phyloP scores from a whole-genome alignment of 2,113 vertebrate genomes.

The Ranitomeya variabilis region DNA sequence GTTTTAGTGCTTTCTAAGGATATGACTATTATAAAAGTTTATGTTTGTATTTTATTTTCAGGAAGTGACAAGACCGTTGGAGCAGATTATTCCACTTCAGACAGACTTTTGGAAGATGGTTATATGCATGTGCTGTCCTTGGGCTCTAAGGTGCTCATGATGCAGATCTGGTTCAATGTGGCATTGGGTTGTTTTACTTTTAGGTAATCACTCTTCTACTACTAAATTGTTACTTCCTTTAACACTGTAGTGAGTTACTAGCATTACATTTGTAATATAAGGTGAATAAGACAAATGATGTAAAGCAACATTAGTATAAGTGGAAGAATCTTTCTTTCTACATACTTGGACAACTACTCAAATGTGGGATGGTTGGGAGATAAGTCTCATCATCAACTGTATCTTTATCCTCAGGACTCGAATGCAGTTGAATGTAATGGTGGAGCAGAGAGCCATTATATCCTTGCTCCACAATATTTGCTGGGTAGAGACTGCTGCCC shows the following conservation, averaged over 20 bases:
- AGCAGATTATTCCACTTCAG: constrained; percentile 68
- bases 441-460: too few species aligned
- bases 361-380: too few species aligned
- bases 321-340: too few species aligned
- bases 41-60: constrained; percentile 62
- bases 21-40: background rate
- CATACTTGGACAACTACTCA: too few species aligned
- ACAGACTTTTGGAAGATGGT: constrained; percentile 77
- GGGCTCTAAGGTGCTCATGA: constrained; percentile 94
- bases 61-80: constrained; percentile 69
- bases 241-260: background rate
- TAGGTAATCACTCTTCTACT: constrained; percentile 74
- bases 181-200: constrained; percentile 83
- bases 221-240: constrained; percentile 57
- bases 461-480: too few species aligned
- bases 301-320: too few species aligned
- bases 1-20: background rate
- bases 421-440: too few species aligned
- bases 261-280: too few species aligned
- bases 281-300: too few species aligned
- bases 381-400: too few species aligned
- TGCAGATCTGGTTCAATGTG: constrained; percentile 93
- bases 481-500: too few species aligned
- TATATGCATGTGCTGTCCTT: constrained; percentile 89
- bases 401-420: too few species aligned